Percentiles rank a stretch among this genome's conserved stretches.
Evolutionary conservation across 2,888 invertebrate genomes (phyloP).

Genomic region (Microdon myrmicae): DNA sequence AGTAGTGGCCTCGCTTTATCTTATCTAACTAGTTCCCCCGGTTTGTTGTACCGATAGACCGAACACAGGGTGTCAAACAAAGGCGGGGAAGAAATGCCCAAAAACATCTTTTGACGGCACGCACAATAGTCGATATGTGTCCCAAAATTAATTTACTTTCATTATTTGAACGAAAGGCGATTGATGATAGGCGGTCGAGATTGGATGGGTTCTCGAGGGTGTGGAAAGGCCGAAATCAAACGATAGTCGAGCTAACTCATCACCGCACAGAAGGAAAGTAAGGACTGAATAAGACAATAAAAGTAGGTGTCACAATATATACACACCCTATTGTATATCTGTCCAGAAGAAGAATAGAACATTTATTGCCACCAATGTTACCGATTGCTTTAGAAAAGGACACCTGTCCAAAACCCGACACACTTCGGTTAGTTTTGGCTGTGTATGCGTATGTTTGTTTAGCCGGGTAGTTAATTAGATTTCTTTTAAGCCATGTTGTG

Average conservation of each 20-base stretch:
- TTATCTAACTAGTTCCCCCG: conserved; percentile 16
- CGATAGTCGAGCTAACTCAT: too few relatives aligned
- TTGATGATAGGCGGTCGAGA: conserved; percentile 1
- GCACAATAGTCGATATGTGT: conserved; percentile 5
- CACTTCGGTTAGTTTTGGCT: too few relatives aligned
- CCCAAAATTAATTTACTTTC: conserved; percentile 22
- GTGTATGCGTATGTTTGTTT: too few relatives aligned
- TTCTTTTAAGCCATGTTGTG: conserved; percentile 50
- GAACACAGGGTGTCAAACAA: conserved; percentile 11
- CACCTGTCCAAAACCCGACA: too few relatives aligned
- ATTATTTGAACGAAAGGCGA: conserved; percentile 18
- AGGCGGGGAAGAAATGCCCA: neutral
- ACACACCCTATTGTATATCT: conserved; percentile 32
- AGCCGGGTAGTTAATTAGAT: conserved; percentile 50
- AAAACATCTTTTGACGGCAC: conserved; percentile 43
- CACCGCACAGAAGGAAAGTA: too few relatives aligned
- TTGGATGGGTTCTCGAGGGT: neutral
- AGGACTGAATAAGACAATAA: conserved; percentile 32
- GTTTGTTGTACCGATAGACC: conserved; percentile 4
- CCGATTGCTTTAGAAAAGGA: conserved; percentile 33
- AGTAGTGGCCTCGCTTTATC: conserved; percentile 23
- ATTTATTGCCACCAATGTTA: conserved; percentile 40
- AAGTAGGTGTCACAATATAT: conserved; percentile 32
- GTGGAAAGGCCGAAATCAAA: too few relatives aligned
- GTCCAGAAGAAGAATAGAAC: conserved; percentile 16